phyloP scores from a whole-genome alignment of 2,113 vertebrate species.

The Fulica atra region DNA sequence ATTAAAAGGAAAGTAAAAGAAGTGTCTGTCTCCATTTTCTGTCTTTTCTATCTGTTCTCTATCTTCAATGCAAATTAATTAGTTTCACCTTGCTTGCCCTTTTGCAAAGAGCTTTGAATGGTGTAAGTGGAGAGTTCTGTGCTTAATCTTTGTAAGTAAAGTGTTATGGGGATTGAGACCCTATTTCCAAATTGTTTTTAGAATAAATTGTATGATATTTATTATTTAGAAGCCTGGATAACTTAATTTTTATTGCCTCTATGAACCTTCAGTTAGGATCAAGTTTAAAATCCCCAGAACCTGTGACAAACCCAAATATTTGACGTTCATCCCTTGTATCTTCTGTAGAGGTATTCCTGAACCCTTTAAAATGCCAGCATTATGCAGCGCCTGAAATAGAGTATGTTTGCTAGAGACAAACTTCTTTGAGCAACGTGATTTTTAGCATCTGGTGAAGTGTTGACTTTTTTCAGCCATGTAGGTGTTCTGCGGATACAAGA shows the following conservation, averaged over 20 bases:
- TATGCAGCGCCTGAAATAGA: not conserved
- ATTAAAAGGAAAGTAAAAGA: not conserved
- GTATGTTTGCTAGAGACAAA: not conserved
- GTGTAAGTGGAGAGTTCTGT: not conserved
- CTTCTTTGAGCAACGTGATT: not conserved
- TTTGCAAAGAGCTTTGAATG: not conserved
- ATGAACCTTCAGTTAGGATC: not conserved
- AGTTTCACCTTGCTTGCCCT: not conserved
- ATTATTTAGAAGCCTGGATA: not conserved
- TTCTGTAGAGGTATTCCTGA: not conserved
- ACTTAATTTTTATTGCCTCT: not conserved
- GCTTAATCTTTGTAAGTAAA: not conserved
- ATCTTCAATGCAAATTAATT: not conserved
- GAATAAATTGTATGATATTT: not conserved
- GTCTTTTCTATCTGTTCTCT: not conserved
- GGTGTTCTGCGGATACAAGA: not conserved
- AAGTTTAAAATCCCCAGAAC: not conserved
- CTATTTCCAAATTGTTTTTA: not conserved
- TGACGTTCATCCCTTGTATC: not conserved
- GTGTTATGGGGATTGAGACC: not conserved
- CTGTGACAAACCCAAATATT: not conserved
- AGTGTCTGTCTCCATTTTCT: not conserved
- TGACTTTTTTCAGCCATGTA: not conserved
- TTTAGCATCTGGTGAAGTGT: not conserved
- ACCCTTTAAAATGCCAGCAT: not conserved